Evolutionary conservation across 2,888 invertebrate genomes (phyloP).

Genomic region (Ypsolopha scabrella): DNA sequence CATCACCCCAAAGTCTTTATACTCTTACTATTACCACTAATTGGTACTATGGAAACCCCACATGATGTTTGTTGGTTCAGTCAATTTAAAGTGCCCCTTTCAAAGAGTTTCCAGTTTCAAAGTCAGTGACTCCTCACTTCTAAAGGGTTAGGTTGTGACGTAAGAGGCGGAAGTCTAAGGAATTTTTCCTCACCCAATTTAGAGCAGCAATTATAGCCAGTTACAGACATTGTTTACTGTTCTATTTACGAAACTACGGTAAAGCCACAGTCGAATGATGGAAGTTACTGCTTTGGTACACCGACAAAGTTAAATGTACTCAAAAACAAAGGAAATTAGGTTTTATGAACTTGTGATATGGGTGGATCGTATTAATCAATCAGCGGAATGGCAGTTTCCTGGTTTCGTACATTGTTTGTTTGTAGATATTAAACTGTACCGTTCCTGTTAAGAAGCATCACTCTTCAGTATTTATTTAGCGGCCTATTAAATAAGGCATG

Average conservation of each 20-base stretch:
- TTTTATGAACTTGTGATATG: too few species aligned
- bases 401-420: too few species aligned
- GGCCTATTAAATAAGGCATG: too few species aligned
- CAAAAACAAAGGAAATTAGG: too few species aligned
- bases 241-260: constrained; percentile 18
- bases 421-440: too few species aligned
- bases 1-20: too few species aligned
- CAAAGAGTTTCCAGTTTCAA: constrained; percentile 14
- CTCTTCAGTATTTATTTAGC: too few species aligned
- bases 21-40: background rate
- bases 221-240: constrained; percentile 27
- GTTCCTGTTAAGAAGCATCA: too few species aligned
- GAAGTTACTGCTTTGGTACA: background rate
- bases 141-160: constrained; percentile 20
- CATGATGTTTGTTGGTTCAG: background rate
- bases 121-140: constrained; percentile 25
- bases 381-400: too few species aligned
- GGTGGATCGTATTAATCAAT: too few species aligned
- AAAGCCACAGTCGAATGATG: background rate
- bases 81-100: constrained; percentile 1
- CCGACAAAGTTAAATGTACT: background rate
- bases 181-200: constrained; percentile 42
- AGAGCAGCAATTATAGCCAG: constrained; percentile 38
- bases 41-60: background rate
- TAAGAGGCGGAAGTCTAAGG: constrained; percentile 28